Evolutionary conservation across 2,888 invertebrate genomes (phyloP), one percentile per base, ranked within the genome.

Genomic region (Cryptocheilus praepositus): DNA sequence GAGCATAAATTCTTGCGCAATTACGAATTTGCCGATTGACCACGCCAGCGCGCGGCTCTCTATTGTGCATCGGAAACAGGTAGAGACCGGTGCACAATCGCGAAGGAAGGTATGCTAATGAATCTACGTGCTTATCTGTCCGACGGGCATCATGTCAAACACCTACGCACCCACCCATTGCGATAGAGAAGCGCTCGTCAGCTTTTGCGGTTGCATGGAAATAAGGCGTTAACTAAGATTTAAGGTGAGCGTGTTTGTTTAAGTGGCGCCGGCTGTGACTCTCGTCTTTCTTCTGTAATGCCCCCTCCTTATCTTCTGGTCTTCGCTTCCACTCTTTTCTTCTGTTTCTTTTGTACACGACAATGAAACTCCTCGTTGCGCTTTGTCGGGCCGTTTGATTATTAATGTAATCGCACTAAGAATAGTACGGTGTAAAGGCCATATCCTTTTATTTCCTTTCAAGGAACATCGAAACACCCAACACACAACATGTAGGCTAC

Each of bases 171-270:
- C 70, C 62, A 70, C 73, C 64, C 56, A 61, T 55, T 59, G 77
- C 72, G 73, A 67, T 71, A 65, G 73, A 45, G 67, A 67, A 61
- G 67, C 70, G 71, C 70, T 76, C 72, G 67, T 74, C 77, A 73
- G 71, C 70, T 81, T 79, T 81, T 77, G 84, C 85, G 81, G 85
- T 83, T 83, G 74, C 72, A 81, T 83, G 84, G 85, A 85, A 83
- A 85, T 83, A 81, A 83, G 83, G 81, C 77, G 80, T 78, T 82
- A 83, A 85, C 77, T 74, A 77, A 80, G 82, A 83, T 79, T 81
- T 81, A 77, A 76, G 76, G 73, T 67, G 74, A 77, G 71, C 60
- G 77, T 81, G 81, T 82, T 82, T 81, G 79, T 67, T 64, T 74
- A 73, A 74, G 74, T 81, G 84, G 84, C 83, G 81, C 83, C 85